Conservation (phyloP, 1,140 invertebrate genomes). For the Bursaphelenchus mucronatus region DNA sequence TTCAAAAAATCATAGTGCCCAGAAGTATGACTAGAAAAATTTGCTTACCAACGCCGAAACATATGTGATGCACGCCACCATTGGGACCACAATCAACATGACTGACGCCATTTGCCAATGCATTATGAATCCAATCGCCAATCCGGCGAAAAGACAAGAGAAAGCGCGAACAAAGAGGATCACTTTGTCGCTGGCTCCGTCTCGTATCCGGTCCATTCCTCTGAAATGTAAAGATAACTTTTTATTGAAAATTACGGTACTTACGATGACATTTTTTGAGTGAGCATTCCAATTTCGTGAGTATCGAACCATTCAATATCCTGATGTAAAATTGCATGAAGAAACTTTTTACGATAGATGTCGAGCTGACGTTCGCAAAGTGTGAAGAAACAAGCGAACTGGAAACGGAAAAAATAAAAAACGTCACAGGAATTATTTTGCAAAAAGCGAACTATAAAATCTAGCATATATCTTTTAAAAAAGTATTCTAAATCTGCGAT, state of each 20-base stretch:
- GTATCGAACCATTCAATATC: constrained; percentile 68
- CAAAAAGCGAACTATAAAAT: too few relatives aligned
- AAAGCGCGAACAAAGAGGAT: constrained; percentile 70
- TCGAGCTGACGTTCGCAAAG: constrained; percentile 68
- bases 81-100: constrained; percentile 46
- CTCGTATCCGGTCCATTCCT: constrained; percentile 79
- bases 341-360: constrained; percentile 70
- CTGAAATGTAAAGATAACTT: constrained; percentile 63
- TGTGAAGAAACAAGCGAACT: constrained; percentile 58
- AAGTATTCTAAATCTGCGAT: too few relatives aligned
- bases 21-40: too few relatives aligned
- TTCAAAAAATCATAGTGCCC: too few relatives aligned
- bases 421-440: neutral
- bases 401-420: neutral
- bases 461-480: too few relatives aligned
- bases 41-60: constrained; percentile 35
- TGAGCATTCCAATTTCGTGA: constrained; percentile 42
- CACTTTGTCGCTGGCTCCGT: constrained; percentile 82
- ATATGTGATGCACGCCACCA: constrained; percentile 47
- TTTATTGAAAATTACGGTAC: constrained; percentile 9
- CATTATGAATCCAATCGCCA: constrained; percentile 42
- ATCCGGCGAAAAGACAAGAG: constrained; percentile 36
- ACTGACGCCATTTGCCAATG: constrained; percentile 52
- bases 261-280: constrained; percentile 48
- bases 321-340: constrained; percentile 76